Percentiles rank a stretch among this genome's conserved stretches.
Conservation (phyloP, 2,797 vertebrate species). For the Rhynchotus rufescens region DNA sequence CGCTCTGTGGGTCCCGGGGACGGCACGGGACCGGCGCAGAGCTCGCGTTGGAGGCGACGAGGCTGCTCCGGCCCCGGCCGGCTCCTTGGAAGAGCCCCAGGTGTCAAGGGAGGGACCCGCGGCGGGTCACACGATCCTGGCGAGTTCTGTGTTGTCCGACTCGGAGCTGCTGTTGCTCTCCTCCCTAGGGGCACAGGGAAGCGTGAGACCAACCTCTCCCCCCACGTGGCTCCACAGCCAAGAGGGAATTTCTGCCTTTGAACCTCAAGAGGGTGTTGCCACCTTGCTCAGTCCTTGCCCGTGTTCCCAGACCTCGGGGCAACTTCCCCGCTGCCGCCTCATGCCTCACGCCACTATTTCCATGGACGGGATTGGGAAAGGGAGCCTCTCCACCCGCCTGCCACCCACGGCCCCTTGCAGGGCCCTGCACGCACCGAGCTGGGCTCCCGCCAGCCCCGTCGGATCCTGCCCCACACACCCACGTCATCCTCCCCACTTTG, state of each 20-base stretch:
- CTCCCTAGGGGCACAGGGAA: slow-evolving; percentile 28
- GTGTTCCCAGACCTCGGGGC: not conserved
- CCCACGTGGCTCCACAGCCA: not conserved
- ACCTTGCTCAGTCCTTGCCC: fast-evolving
- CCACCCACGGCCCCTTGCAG: not conserved
- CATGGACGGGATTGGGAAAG: not conserved
- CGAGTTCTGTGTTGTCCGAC: slow-evolving; percentile 86
- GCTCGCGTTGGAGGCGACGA: not conserved
- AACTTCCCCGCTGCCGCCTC: fast-evolving
- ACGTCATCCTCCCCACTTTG: fast-evolving
- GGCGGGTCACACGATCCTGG: slow-evolving; percentile 73
- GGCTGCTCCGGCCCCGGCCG: not conserved
- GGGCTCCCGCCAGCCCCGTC: not conserved
- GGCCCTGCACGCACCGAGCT: not conserved
- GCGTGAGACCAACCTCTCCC: too few relatives aligned
- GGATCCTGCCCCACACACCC: not conserved
- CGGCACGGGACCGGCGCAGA: not conserved
- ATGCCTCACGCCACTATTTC: not conserved
- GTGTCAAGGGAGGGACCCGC: not conserved
- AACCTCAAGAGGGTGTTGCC: fast-evolving
- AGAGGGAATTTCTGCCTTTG: not conserved
- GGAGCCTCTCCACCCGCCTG: not conserved
- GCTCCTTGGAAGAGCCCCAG: not conserved
- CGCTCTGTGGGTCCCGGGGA: not conserved
- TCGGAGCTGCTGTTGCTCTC: slow-evolving; percentile 87